Evolutionary conservation across 1,140 invertebrate species (phyloP).

Genomic region (Zeugodacus cucurbitae): DNA sequence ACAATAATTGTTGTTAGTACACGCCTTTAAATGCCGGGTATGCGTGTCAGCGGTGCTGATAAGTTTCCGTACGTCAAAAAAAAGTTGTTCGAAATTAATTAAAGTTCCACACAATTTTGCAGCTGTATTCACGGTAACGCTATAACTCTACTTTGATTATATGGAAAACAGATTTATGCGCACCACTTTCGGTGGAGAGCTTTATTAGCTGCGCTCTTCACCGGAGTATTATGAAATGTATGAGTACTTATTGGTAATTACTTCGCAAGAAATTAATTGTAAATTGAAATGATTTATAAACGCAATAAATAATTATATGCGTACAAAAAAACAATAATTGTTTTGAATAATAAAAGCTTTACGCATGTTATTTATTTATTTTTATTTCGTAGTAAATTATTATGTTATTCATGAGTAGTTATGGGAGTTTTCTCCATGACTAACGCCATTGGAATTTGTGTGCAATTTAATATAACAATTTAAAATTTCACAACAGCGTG

Average conservation of each 20-base stretch:
- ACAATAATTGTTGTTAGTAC: slow-evolving; percentile 4
- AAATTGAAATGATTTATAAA: background rate
- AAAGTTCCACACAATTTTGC: background rate
- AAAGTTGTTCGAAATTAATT: background rate
- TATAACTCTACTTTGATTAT: background rate
- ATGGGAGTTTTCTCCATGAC: background rate
- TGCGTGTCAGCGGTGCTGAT: background rate
- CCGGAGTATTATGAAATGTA: background rate
- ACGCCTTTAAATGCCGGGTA: background rate
- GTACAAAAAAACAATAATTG: background rate
- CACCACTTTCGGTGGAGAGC: background rate
- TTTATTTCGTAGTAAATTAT: background rate
- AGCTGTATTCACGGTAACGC: background rate
- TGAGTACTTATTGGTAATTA: background rate
- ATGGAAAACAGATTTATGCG: background rate
- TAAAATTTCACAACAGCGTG: background rate
- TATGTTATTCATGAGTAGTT: background rate
- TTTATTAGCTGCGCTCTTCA: background rate
- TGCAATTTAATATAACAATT: background rate
- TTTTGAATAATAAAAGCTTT: background rate
- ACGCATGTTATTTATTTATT: background rate
- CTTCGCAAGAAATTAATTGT: background rate
- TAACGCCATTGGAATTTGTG: background rate
- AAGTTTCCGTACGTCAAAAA: background rate
- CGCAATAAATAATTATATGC: background rate